Conservation (phyloP, 2,113 vertebrate species). For the Sterrhoptilus dennistouni region DNA sequence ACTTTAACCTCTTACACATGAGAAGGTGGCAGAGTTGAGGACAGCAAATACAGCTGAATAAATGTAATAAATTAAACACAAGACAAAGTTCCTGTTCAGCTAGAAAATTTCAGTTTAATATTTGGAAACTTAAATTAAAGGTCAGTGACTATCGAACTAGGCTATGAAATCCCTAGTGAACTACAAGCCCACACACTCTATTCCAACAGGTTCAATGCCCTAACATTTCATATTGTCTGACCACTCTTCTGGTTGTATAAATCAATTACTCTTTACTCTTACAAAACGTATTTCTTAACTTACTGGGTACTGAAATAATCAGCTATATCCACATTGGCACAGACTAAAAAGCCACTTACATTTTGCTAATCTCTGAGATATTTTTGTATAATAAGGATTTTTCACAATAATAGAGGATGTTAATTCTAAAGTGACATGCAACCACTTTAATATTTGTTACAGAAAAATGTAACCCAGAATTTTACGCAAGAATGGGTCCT, state of each 20-base stretch:
- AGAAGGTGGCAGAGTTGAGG: neutral
- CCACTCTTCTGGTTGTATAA: neutral
- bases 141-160: neutral
- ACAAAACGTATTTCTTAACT: neutral
- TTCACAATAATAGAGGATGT: neutral
- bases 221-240: neutral
- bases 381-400: neutral
- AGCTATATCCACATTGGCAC: neutral
- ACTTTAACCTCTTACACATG: neutral
- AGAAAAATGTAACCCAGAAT: neutral
- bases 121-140: neutral
- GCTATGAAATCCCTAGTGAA: no score
- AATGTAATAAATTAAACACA: neutral
- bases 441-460: neutral
- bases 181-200: fast-evolving
- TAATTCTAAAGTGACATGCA: neutral
- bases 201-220: neutral
- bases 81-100: neutral
- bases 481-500: neutral
- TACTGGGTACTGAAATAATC: neutral
- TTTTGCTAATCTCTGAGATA: neutral
- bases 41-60: neutral
- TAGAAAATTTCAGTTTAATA: neutral
- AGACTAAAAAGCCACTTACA: neutral
- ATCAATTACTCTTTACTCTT: neutral